These are phyloP conservation scores for Polietes domitor DNA, from an alignment of 2,888 invertebrate genomes.

Conservation along the genomic window DNA sequence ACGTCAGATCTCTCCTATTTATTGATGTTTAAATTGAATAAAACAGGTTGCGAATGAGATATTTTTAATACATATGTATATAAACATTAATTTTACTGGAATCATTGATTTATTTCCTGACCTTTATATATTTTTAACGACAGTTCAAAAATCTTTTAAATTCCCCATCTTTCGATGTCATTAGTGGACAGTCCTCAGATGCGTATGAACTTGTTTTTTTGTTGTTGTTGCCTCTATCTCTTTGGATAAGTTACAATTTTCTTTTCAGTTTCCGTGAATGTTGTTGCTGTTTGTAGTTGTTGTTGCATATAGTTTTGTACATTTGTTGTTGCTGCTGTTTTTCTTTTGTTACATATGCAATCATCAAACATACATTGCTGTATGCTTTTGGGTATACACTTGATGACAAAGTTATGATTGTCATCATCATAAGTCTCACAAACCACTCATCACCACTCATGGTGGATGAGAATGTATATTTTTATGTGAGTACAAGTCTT, in stretches of 20 bases:
- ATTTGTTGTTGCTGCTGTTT: conserved; percentile 36
- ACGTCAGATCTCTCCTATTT: too few species aligned
- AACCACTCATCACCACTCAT: conserved; percentile 63
- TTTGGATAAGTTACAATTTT: conserved; percentile 55
- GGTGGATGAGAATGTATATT: conserved; percentile 21
- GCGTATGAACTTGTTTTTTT: conserved; percentile 19
- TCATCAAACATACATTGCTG: conserved; percentile 61
- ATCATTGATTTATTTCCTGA: too few species aligned
- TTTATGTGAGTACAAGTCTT: conserved; percentile 26
- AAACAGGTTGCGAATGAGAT: too few species aligned
- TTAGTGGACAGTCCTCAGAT: background rate
- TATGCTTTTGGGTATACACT: conserved; percentile 67
- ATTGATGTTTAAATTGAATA: too few species aligned
- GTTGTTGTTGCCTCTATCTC: background rate
- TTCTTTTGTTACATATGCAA: conserved; percentile 59
- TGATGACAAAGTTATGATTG: conserved; percentile 67
- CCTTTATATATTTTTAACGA: too few species aligned
- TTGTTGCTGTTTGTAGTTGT: background rate
- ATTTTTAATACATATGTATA: too few species aligned
- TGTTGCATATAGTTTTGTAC: conserved; percentile 15
- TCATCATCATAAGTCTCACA: conserved; percentile 67
- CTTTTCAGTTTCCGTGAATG: conserved; percentile 39
- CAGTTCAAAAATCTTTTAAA: too few species aligned
- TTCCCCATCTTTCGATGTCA: too few species aligned
- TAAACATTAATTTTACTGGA: too few species aligned